Evolutionary conservation across 2,113 vertebrate species (phyloP), one percentile per base, ranked within the genome.

Genomic region (Prinia subflava): DNA sequence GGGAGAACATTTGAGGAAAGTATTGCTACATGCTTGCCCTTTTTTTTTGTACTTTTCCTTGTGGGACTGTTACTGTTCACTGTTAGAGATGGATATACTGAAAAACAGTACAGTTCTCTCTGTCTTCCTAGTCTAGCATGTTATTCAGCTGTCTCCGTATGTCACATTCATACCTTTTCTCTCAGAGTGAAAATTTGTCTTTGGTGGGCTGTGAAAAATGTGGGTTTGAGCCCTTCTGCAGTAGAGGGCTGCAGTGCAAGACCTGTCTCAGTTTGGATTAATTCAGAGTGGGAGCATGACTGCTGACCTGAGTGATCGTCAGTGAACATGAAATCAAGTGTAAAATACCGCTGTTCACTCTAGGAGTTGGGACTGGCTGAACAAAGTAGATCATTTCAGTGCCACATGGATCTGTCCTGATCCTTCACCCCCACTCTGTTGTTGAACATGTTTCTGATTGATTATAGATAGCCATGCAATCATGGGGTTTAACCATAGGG

Each of bases 371-470:
- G 41, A 33, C 31, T 73, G 24, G 53, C 37, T 88, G 75, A 70
- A 35, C 35, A 56, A 35, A 46, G 24, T 2, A 47, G 28, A 49
- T 15, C 12, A 2, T 76, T 75, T 55, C 44, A 37, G 33, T 49
- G 47, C 23, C 55, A 15, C 28, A 5, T 33, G 11, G 68, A 13
- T 74, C 23, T 24, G 25, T 67, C 95, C 42, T 55, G 52, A 28
- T 67, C 47, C 33, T 73, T 56, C 18, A 73, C 3, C 3, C 13
- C 10, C 6, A 20, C 12, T 3, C 35, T 1, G 0, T 37, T 39
- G 30, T 2, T 74, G 52, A 50, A 41, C 59, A 46, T 1, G 7
- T 80, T 86, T 76, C 27, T 83, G 46, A 44, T 39, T 68, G 44
- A 53, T 35, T 57, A 6, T 13, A 44, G 50, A 3, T 42, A 69